Evolutionary conservation across 2,888 invertebrate genomes (phyloP).

Genomic region (Ornithoptera alexandrae): DNA sequence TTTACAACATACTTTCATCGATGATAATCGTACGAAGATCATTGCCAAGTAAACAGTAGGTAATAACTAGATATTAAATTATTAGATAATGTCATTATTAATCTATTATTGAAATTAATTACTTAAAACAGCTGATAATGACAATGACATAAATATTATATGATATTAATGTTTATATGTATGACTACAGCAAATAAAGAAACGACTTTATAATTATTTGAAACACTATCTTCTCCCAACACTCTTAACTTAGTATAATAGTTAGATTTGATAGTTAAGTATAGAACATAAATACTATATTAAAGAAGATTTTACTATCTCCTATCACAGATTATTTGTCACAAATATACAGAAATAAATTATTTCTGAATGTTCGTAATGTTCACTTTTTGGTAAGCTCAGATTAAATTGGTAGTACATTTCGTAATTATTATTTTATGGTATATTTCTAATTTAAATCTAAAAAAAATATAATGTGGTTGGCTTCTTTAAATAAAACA

Average conservation of each 20-base stretch:
- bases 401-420: too few relatives aligned
- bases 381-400: too few relatives aligned
- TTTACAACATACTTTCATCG: background rate
- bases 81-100: slow-evolving; percentile 13
- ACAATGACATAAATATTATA: background rate
- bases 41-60: background rate
- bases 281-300: too few relatives aligned
- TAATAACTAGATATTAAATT: background rate
- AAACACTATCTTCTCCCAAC: too few relatives aligned
- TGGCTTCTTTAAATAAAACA: background rate
- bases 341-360: too few relatives aligned
- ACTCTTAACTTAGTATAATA: too few relatives aligned
- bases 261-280: too few relatives aligned
- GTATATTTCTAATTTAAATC: background rate
- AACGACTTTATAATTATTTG: background rate
- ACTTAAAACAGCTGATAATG: slow-evolving; percentile 13
- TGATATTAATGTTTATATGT: background rate
- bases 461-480: background rate
- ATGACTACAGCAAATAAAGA: too few relatives aligned
- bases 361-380: too few relatives aligned
- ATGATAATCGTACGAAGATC: background rate
- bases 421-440: background rate
- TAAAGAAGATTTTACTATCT: too few relatives aligned
- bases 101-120: slow-evolving; percentile 21
- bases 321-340: too few relatives aligned